Evolutionary conservation across 2,797 vertebrate species (phyloP), one percentile per base, ranked within the genome.

Genomic region (Aulostomus chinensis): DNA sequence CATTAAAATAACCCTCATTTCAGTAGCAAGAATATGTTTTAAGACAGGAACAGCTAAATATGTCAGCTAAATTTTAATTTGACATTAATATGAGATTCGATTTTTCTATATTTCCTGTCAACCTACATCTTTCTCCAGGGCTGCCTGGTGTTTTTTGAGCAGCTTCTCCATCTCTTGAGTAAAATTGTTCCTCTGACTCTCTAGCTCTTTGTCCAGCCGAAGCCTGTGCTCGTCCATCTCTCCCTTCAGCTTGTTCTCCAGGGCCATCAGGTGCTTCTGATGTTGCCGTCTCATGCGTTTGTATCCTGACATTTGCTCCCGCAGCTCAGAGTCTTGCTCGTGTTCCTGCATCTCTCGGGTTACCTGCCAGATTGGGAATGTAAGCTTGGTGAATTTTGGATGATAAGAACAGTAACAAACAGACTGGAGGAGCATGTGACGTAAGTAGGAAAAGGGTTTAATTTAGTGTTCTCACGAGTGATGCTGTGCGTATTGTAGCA

Each of bases 271-370:
- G 54, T 98, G 96, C 74, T 98, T 99, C 91, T 99, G 97, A 83
- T 99, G 97, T 69, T 98, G 96, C 74, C 97, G 85, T 28, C 97
- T 92, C 97, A 99, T 99, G 78, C 96, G 94, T 73, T 99, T 99
- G 74, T 99, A 99, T 40, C 97, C 97, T 7, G 97, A 98, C 96
- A 99, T 99, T 78, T 99, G 97, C 80, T 98, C 97, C 42, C 97
- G 93, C 52, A 99, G 92, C 71, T 98, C 97, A 0, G 96, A 98
- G 85, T 99, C 97, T 78, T 99, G 97, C 69, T 99, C 96, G 3
- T 98, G 97, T 59, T 99, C 97, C 81, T 99, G 95, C 92, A 98
- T 98, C 87, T 99, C 95, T 48, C 96, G 93, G 18, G 97, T 99
- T 78, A 99, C 97, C 97, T 99, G 82, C 14, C 14, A 29, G 10